Conservation (phyloP, 1,140 invertebrate genomes). For the Bilobella aurantiaca region DNA sequence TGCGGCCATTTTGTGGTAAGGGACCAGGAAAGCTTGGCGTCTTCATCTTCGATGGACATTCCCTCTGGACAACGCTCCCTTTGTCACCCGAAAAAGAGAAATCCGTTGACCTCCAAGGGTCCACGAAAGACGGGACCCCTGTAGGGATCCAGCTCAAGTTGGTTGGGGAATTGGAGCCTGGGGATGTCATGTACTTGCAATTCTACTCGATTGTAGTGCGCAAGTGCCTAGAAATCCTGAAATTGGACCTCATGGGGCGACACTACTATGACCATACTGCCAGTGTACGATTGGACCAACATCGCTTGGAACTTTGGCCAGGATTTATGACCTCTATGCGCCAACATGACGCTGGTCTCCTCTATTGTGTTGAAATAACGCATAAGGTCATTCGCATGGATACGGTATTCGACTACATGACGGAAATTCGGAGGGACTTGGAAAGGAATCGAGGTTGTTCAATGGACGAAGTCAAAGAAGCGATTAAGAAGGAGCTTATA, state of each 20-base stretch:
- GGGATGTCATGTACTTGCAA: slow-evolving; percentile 40
- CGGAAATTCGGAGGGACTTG: not conserved
- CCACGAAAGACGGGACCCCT: not conserved
- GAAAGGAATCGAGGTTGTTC: not conserved
- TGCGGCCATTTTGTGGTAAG: not conserved
- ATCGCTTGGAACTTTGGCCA: slow-evolving; percentile 53
- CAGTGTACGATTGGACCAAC: slow-evolving; percentile 41
- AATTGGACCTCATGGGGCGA: slow-evolving; percentile 46
- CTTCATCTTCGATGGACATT: slow-evolving; percentile 1
- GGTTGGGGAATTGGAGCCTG: slow-evolving; percentile 10
- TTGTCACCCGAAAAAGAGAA: not conserved
- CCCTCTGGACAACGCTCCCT: not conserved
- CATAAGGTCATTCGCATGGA: slow-evolving; percentile 62
- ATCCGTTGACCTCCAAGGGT: not conserved
- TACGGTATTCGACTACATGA: slow-evolving; percentile 45
- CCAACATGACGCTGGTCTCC: slow-evolving; percentile 58
- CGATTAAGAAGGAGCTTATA: slow-evolving; percentile 39
- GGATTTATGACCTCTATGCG: slow-evolving; percentile 65
- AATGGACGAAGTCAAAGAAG: slow-evolving; percentile 30
- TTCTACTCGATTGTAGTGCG: slow-evolving; percentile 66
- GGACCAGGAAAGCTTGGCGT: not conserved
- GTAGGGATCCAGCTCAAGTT: not conserved
- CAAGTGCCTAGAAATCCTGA: slow-evolving; percentile 51
- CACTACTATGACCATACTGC: slow-evolving; percentile 37
- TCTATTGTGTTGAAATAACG: slow-evolving; percentile 62